Evolutionary conservation across 1,140 invertebrate genomes (phyloP).

Genomic region (Drosophila virilis): DNA sequence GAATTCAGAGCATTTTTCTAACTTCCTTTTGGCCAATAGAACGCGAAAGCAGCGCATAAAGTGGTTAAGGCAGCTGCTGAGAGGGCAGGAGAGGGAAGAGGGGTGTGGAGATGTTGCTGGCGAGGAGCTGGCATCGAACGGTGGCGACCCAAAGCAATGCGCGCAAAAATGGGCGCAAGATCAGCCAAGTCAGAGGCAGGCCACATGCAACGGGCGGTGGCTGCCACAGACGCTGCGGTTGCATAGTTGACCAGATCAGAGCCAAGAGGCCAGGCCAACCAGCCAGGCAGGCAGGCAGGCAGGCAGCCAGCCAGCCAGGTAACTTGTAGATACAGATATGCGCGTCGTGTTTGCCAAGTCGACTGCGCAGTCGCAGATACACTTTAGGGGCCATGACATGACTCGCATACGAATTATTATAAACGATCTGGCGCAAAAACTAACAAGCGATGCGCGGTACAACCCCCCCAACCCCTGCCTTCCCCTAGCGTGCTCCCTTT

Average conservation of each 20-base stretch:
- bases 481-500: too few species aligned
- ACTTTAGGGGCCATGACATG: constrained; percentile 82
- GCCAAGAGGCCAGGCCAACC: constrained; percentile 26
- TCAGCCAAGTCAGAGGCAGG: constrained; percentile 57
- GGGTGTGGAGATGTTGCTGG: neutral
- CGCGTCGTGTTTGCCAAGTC: constrained; percentile 55
- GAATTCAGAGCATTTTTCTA: constrained; percentile 77
- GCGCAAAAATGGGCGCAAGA: constrained; percentile 70
- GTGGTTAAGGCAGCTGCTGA: constrained; percentile 4
- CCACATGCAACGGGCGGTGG: constrained; percentile 37
- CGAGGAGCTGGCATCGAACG: constrained; percentile 28
- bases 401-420: constrained; percentile 83
- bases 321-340: constrained; percentile 77
- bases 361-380: constrained; percentile 77
- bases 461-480: too few species aligned
- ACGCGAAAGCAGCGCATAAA: constrained; percentile 49
- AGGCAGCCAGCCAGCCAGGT: constrained; percentile 11
- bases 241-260: constrained; percentile 76
- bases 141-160: constrained; percentile 70
- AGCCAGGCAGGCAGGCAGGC: constrained; percentile 8
- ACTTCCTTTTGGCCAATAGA: constrained; percentile 79
- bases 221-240: constrained; percentile 37
- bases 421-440: constrained; percentile 83
- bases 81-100: neutral
- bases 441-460: constrained; percentile 72